A percentile compares a stretch with the other conserved stretches of the same genome.
These are phyloP conservation scores for Periophthalmus modestus DNA, from an alignment of 2,113 vertebrate genomes.

Conservation along the genomic window DNA sequence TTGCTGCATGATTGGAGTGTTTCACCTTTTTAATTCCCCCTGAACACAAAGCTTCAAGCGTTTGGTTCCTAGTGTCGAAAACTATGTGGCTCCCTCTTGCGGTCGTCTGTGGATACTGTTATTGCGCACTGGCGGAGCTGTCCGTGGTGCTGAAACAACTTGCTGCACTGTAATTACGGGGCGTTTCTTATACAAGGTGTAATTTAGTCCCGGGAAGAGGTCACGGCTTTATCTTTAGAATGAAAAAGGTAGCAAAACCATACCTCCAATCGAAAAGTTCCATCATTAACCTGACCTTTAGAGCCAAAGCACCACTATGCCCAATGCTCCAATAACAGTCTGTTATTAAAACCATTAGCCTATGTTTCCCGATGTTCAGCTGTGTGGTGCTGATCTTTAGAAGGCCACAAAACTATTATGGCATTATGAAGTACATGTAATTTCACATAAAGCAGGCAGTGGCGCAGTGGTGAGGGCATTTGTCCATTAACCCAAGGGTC, in stretches of 20 bases:
- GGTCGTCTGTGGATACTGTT: conserved; percentile 38
- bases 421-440: neutral
- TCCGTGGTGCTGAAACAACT: conserved; percentile 61
- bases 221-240: neutral
- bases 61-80: conserved; percentile 46
- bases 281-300: conserved; percentile 40
- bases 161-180: neutral
- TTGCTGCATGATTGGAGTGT: conserved; percentile 26
- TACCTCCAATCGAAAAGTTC: conserved; percentile 1
- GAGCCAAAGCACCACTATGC: conserved; percentile 15
- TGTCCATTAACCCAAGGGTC: no score
- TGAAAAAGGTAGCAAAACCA: neutral
- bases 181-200: neutral
- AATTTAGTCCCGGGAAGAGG: neutral
- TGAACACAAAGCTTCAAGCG: neutral
- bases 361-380: neutral
- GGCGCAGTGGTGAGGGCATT: neutral
- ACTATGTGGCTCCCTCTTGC: conserved; percentile 50
- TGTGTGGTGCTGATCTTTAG: conserved; percentile 22
- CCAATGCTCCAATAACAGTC: conserved; percentile 30
- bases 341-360: neutral
- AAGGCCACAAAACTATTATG: neutral
- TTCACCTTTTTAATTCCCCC: conserved; percentile 38
- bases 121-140: conserved; percentile 35
- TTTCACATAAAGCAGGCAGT: neutral